phyloP scores from a whole-genome alignment of 2,888 invertebrate genomes.

The Polydesmus complanatus region DNA sequence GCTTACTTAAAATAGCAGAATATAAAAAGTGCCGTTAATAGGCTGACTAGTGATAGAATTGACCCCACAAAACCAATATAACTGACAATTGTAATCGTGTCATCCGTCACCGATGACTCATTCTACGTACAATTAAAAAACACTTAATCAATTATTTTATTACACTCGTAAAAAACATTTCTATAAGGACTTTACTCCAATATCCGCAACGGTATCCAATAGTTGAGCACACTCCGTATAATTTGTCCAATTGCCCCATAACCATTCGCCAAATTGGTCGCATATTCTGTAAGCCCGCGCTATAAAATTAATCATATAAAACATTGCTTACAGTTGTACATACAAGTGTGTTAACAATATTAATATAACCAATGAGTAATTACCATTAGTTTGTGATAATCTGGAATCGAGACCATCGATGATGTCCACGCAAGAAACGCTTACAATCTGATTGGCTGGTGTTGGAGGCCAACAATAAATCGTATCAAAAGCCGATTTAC shows the following conservation, averaged over 20 bases:
- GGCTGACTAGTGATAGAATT: slow-evolving; percentile 5
- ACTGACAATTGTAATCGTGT: slow-evolving; percentile 26
- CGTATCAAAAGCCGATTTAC: slow-evolving; percentile 21
- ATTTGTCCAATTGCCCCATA: slow-evolving; percentile 27
- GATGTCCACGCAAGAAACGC: slow-evolving; percentile 13
- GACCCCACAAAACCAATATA: slow-evolving; percentile 27
- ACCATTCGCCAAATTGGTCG: slow-evolving; percentile 24
- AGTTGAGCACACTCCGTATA: slow-evolving; percentile 25
- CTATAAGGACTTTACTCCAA: not conserved
- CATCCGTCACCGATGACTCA: slow-evolving; percentile 8
- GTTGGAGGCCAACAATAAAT: slow-evolving; percentile 22
- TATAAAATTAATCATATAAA: no score
- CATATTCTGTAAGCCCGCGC: slow-evolving; percentile 25
- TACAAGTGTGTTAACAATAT: no score
- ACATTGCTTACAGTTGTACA: no score
- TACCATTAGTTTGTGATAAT: slow-evolving; percentile 6
- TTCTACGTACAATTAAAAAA: not conserved
- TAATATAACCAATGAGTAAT: no score
- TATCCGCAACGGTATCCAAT: not conserved
- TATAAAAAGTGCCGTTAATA: slow-evolving; percentile 3
- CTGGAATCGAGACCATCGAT: not conserved
- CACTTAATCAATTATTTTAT: not conserved
- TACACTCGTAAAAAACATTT: not conserved
- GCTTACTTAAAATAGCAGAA: slow-evolving; percentile 16
- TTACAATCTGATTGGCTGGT: slow-evolving; percentile 17